Conservation (phyloP, 2,113 vertebrate species). For the Hydrolagus affinis region DNA sequence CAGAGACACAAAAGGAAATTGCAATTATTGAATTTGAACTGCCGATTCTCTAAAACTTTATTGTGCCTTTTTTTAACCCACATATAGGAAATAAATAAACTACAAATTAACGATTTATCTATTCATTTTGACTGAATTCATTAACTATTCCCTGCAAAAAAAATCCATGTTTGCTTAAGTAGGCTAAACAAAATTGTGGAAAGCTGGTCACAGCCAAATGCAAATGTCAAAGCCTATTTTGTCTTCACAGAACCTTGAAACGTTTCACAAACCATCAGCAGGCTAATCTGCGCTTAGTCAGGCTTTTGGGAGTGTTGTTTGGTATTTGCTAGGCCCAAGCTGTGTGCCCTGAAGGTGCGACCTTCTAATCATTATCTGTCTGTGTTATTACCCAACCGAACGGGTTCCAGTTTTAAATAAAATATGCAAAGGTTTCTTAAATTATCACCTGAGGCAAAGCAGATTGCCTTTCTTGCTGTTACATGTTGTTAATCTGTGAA, state of each 20-base stretch:
- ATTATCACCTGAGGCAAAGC: slow-evolving; percentile 99
- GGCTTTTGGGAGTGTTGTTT: slow-evolving; percentile 86
- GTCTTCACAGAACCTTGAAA: slow-evolving; percentile 58
- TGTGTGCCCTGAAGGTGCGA: slow-evolving; percentile 97
- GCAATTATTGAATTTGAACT: background rate
- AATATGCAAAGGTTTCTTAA: slow-evolving; percentile 99
- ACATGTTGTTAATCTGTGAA: slow-evolving; percentile 99
- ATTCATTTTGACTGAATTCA: slow-evolving; percentile 32
- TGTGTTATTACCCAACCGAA: slow-evolving; percentile 99
- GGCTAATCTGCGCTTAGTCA: slow-evolving; percentile 88
- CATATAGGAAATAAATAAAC: slow-evolving; percentile 23
- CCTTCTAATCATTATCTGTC: slow-evolving; percentile 99
- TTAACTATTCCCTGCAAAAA: slow-evolving; percentile 23
- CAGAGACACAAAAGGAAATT: background rate
- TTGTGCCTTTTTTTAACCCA: background rate
- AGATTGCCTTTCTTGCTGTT: slow-evolving; percentile 98
- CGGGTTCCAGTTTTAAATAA: slow-evolving; percentile 99
- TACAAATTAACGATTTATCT: slow-evolving; percentile 30
- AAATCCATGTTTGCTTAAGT: slow-evolving; percentile 31
- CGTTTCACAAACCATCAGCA: slow-evolving; percentile 96
- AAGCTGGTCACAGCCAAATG: slow-evolving; percentile 37
- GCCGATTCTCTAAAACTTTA: slow-evolving; percentile 1
- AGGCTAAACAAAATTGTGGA: slow-evolving; percentile 30
- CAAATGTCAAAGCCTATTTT: slow-evolving; percentile 46
- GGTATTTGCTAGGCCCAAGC: slow-evolving; percentile 96